Evolutionary conservation across 2,888 invertebrate species (phyloP), one percentile per base, ranked within the genome.

Genomic region (Cheiracanthium punctorium): DNA sequence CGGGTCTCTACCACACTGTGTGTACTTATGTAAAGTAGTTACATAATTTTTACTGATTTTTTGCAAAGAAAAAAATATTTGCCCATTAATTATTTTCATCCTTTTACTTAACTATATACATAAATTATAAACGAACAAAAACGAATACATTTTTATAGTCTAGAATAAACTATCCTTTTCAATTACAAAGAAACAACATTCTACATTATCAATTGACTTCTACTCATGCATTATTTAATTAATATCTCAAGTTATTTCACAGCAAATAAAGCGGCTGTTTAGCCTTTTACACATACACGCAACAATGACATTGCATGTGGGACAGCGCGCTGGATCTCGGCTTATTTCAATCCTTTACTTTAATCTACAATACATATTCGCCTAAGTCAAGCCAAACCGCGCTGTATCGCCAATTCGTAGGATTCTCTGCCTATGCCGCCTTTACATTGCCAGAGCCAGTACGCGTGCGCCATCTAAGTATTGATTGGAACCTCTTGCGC

Each of bases 391-490:
- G 48, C 65, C 65, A 33, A 20, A n/a, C 33, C 28, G 73, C 72
- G 80, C 43, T 30, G 30, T 30, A 30, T 30, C 24, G 80, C 80
- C 80, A 80, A 80, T 43, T 43, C 30, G 17, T 67, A 29, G 48
- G 33, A 12, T 52, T 32, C 65, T 32, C 65, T 33, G 32, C n/a
- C 48, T 41, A 30, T 48, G 73, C 48, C 72, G 72, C 80, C 73
- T 52, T 65, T 80, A 80, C 80, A 73, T 73, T 73, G 80, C 33
- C 67, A 64, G 17, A 58, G 48, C 48, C 37, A 30, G 17, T 73
- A 73, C 80, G 80, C 80, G 37, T 73, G 80, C 80, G 80, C 80
- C 32, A 73, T 43, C n/a, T 5, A 29, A 24, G 32, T 80, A 80
- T 80, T 72, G 80, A 80, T 73, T 67, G 33, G 20, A 77, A 77